phyloP scores from a whole-genome alignment of 2,888 invertebrate species.

The Brenthis hecate region DNA sequence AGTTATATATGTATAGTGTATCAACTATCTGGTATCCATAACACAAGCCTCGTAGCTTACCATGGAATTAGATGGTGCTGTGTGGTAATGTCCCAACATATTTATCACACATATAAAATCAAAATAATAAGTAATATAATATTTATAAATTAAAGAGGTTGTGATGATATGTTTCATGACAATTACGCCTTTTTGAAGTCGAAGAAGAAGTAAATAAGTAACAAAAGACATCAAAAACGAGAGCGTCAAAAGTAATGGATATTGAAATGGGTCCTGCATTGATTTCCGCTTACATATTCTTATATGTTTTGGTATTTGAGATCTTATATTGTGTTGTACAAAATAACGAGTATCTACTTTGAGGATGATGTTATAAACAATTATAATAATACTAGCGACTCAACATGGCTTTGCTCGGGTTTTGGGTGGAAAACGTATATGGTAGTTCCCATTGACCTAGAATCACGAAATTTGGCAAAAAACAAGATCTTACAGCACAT shows the following conservation, averaged over 20 bases:
- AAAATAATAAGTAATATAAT: background rate
- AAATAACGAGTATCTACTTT: background rate
- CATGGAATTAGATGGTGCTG: no score
- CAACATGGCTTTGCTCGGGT: no score
- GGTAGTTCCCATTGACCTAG: no score
- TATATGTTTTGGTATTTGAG: conserved; percentile 1
- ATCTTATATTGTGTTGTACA: background rate
- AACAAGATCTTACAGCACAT: no score
- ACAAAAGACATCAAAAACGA: background rate
- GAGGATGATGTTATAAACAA: no score
- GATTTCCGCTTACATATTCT: conserved; percentile 15
- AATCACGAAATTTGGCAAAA: no score
- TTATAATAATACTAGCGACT: no score
- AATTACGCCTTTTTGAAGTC: background rate
- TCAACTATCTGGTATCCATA: no score
- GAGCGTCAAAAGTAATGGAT: conserved; percentile 12
- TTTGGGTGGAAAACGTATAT: no score
- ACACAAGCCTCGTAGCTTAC: no score
- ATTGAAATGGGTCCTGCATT: conserved; percentile 2
- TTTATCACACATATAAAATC: no score
- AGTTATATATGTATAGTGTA: no score
- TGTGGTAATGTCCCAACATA: background rate
- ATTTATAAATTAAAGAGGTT: background rate
- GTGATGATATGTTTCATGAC: background rate
- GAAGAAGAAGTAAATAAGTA: background rate